Evolutionary conservation across 2,888 invertebrate species (phyloP).

Genomic region (Arrhopalites spinosus): DNA sequence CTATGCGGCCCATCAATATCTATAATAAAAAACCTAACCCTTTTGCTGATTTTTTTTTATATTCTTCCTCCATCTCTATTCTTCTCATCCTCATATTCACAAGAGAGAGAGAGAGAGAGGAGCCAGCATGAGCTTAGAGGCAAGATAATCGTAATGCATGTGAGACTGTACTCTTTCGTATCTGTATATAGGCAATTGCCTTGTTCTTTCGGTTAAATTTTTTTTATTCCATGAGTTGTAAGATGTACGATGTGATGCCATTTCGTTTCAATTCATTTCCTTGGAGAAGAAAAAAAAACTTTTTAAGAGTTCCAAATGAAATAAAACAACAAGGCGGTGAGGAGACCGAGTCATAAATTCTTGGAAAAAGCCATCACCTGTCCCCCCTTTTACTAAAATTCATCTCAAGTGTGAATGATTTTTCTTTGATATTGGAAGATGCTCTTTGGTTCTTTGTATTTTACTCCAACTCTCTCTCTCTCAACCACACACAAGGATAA

Average conservation of each 20-base stretch:
- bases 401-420: slow-evolving; percentile 1
- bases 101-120: not conserved
- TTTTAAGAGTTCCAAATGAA: slow-evolving; percentile 19
- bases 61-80: not conserved
- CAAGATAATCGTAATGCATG: not conserved
- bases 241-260: not conserved
- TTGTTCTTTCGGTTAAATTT: not conserved
- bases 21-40: slow-evolving; percentile 7
- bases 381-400: slow-evolving; percentile 4
- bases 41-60: not conserved
- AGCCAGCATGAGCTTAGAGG: too few species aligned
- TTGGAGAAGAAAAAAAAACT: not conserved
- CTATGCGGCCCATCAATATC: slow-evolving; percentile 2
- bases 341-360: slow-evolving; percentile 21
- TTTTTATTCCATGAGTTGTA: not conserved
- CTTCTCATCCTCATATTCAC: not conserved
- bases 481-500: not conserved
- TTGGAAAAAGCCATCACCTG: slow-evolving; percentile 23
- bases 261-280: slow-evolving; percentile 8
- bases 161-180: not conserved
- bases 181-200: too few species aligned
- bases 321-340: slow-evolving; percentile 32
- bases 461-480: not conserved
- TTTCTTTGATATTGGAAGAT: not conserved
- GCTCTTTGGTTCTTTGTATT: not conserved